Base-by-base conservation (phyloP, 2,113 vertebrate genomes). In the Progne subis region DNA sequence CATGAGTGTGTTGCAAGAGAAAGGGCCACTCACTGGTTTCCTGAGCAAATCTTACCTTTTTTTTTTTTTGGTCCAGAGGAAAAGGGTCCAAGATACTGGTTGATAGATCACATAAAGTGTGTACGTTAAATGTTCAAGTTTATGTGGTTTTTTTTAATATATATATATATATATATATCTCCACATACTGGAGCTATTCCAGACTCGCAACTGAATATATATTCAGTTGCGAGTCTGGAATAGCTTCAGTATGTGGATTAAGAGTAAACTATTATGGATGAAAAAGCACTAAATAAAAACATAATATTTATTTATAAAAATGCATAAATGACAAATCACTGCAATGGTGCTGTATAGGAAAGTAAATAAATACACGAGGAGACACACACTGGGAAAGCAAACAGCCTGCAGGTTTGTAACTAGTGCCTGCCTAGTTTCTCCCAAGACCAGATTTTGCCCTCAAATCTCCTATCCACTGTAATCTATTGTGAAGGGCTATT, bases 271-370 rank as follows among this genome's bases (percentile, higher is more conserved):
- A 96, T 97, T 97, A 94, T n/a, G 76, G 93, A 93, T 94, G 71
- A 88, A 95, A 96, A 96, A 98, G 88, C 95, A 93, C 95, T 97
- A 97, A 95, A 91, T 96, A 84, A 84, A 98, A 96, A 56, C 88
- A 59, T 97, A 97, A 37, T 98, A 97, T 98, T 98, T 98, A 98
- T 98, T 98, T 98, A 97, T 98, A 94, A 91, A 97, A 94, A 88
- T 61, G n/a, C 92, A 94, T 94, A 96, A 86, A 84, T 77, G 91
- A 95, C 91, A 78, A 96, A 59, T 97, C 78, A 71, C 78, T 91
- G 75, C 60, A 69, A 75, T 1, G 24, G 89, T 93, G 89, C 90
- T 89, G 14, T 88, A 55, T 72, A 82, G 83, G 44, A 83, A 86
- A 75, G 52, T 31, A 83, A 37, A 37, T n/a, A n/a, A n/a, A n/a